Percentiles rank a stretch among this genome's conserved stretches.
Evolutionary conservation across 2,888 invertebrate species (phyloP).

Genomic region (Stenichneumon culpator): DNA sequence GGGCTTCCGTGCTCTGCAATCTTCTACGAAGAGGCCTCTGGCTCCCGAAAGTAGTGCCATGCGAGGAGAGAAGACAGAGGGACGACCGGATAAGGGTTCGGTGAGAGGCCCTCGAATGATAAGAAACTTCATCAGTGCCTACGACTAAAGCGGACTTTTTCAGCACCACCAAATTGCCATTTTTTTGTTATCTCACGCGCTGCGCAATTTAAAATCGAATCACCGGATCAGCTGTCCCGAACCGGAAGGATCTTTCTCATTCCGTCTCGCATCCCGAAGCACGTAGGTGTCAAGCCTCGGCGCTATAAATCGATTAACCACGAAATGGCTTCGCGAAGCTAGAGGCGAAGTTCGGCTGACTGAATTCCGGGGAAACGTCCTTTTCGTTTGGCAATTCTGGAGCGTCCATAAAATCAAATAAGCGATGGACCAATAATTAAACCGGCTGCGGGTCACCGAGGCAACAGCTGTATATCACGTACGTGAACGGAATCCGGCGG

Average conservation of each 20-base stretch:
- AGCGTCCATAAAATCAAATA: slow-evolving; percentile 61
- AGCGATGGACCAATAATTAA: slow-evolving; percentile 60
- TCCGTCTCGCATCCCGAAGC: no score
- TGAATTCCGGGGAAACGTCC: slow-evolving; percentile 30
- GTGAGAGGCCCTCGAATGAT: neutral
- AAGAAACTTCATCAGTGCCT: neutral
- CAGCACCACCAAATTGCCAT: no score
- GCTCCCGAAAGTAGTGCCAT: neutral
- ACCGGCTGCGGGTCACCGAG: slow-evolving; percentile 25
- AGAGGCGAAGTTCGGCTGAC: slow-evolving; percentile 18
- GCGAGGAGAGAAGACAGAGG: neutral
- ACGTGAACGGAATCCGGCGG: slow-evolving; percentile 45
- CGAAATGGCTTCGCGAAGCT: neutral
- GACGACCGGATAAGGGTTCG: neutral
- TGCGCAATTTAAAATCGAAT: no score
- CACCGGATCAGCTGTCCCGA: no score
- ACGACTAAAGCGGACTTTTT: neutral
- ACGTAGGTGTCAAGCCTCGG: neutral
- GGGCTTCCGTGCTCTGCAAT: slow-evolving; percentile 54
- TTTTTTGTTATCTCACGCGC: no score
- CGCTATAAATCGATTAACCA: slow-evolving; percentile 1
- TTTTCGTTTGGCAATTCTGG: slow-evolving; percentile 28
- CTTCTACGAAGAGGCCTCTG: slow-evolving; percentile 34
- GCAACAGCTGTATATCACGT: slow-evolving; percentile 47
- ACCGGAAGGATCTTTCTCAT: no score